Evolutionary conservation across 2,113 vertebrate species (phyloP).

Genomic region (Corvus moneduloides): DNA sequence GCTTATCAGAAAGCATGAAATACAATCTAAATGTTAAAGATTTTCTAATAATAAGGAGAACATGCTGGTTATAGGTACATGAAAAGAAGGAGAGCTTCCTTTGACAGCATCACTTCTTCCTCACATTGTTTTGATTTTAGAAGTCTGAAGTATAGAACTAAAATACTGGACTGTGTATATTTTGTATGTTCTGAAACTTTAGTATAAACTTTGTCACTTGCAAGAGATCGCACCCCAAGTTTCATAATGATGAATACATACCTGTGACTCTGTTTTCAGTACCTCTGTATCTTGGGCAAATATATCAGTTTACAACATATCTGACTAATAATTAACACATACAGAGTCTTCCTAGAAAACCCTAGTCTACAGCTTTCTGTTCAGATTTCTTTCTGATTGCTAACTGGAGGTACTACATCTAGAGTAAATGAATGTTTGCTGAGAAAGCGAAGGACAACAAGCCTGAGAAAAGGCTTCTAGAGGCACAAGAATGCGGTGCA

Average conservation of each 20-base stretch:
- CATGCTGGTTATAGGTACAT: background rate
- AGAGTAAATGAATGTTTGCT: background rate
- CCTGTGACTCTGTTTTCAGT: background rate
- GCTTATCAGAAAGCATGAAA: background rate
- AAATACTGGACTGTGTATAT: background rate
- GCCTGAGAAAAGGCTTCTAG: background rate
- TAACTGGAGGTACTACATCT: background rate
- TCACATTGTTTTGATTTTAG: background rate
- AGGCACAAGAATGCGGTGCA: slow-evolving; percentile 52
- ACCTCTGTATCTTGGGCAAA: slow-evolving; percentile 49
- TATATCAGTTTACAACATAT: slow-evolving; percentile 50
- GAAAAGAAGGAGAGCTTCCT: background rate
- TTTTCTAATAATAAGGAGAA: background rate
- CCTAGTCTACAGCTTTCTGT: slow-evolving; percentile 8
- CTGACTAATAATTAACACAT: slow-evolving; percentile 75
- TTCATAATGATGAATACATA: background rate
- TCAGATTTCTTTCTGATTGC: background rate
- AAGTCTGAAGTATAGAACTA: background rate
- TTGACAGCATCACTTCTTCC: background rate
- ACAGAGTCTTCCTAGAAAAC: slow-evolving; percentile 35
- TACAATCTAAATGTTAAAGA: background rate
- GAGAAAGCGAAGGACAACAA: background rate
- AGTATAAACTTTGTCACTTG: background rate
- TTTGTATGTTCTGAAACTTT: background rate
- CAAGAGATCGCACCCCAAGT: background rate